Conservation (phyloP, 2,113 vertebrate genomes). For the Falcunculus frontatus region DNA sequence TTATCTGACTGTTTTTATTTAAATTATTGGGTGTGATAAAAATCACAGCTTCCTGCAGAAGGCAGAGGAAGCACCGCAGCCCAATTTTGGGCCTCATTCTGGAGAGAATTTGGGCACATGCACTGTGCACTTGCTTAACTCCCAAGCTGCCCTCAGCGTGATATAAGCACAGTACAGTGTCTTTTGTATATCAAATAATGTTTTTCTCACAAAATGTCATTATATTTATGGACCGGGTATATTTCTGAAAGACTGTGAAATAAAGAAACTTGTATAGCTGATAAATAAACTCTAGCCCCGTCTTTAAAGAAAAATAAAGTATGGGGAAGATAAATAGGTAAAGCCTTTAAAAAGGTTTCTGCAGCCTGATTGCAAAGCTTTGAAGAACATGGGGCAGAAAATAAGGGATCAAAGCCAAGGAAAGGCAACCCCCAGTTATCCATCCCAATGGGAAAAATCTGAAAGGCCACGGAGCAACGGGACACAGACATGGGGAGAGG, state of each 20-base stretch:
- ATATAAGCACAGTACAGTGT: fast-evolving
- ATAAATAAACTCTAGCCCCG: neutral
- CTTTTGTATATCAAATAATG: neutral
- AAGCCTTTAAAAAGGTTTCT: neutral
- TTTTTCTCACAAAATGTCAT: neutral
- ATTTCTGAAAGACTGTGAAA: neutral
- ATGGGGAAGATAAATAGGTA: neutral
- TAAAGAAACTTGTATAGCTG: neutral
- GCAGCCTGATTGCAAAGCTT: neutral
- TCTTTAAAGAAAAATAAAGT: neutral
- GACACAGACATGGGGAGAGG: neutral
- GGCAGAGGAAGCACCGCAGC: neutral
- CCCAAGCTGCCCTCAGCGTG: neutral
- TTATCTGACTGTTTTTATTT: conserved; percentile 45
- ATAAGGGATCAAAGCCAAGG: neutral
- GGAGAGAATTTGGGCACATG: neutral
- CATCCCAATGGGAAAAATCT: neutral
- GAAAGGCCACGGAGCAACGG: neutral
- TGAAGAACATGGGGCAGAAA: neutral
- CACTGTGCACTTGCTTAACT: neutral
- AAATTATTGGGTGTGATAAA: conserved; percentile 52
- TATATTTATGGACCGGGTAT: fast-evolving
- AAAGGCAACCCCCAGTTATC: neutral
- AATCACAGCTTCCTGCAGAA: conserved; percentile 37
- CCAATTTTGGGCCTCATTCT: neutral